Evolutionary conservation across 35 echinoderm and acorn worm genomes (phyloP).

Genomic region (Lytechinus variegatus): DNA sequence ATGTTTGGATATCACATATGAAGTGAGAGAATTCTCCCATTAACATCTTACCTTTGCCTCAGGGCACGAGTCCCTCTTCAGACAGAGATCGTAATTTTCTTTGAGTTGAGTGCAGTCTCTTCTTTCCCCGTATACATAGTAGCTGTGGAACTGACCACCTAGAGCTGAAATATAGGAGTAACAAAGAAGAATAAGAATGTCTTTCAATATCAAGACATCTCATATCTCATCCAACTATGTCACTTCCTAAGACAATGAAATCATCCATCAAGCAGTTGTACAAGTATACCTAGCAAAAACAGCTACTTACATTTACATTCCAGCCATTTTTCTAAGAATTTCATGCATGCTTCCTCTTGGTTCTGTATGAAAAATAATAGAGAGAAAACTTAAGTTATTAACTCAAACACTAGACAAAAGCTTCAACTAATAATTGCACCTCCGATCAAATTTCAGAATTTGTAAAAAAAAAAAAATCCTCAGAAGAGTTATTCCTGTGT

Average conservation of each 20-base stretch:
- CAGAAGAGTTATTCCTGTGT: too few species aligned
- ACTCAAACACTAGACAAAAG: too few species aligned
- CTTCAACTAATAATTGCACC: too few species aligned
- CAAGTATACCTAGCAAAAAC: too few species aligned
- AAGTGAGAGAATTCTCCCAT: neutral
- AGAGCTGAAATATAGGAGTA: neutral
- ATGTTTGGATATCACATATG: too few species aligned
- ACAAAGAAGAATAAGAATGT: neutral
- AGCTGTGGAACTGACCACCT: conserved; percentile 21
- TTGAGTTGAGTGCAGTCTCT: neutral
- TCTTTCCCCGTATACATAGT: conserved; percentile 17
- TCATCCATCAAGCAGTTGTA: too few species aligned
- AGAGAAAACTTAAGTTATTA: too few species aligned
- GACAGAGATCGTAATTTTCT: neutral
- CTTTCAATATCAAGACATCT: too few species aligned
- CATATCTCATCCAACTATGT: too few species aligned
- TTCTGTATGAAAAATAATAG: neutral
- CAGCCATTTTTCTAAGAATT: neutral
- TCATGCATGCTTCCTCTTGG: neutral
- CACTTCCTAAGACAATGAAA: too few species aligned
- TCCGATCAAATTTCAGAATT: too few species aligned
- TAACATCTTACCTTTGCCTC: neutral
- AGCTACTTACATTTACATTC: conserved; percentile 16
- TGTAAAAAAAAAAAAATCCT: too few species aligned
- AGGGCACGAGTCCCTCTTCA: neutral